phyloP scores from a whole-genome alignment of 2,888 invertebrate genomes.

The Drosophila recens region DNA sequence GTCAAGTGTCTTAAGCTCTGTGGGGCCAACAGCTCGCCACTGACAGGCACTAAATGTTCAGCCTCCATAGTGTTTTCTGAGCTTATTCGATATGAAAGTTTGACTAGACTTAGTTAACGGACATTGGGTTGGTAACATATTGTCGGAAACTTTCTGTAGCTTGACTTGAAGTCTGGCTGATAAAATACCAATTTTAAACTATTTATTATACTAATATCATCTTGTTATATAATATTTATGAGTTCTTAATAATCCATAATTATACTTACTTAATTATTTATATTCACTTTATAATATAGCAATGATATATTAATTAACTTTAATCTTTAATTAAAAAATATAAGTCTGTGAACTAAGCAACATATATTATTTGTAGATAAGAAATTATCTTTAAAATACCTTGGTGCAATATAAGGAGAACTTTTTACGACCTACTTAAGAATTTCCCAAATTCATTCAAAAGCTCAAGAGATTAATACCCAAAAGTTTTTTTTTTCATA shows the following conservation, averaged over 20 bases:
- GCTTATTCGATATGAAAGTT: conserved; percentile 42
- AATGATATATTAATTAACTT: too few relatives aligned
- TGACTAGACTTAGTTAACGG: conserved; percentile 7
- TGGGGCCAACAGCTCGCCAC: conserved; percentile 37
- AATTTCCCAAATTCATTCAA: neutral
- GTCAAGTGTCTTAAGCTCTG: conserved; percentile 70
- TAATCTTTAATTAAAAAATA: too few relatives aligned
- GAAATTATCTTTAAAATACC: too few relatives aligned
- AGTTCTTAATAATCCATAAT: too few relatives aligned
- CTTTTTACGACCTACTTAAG: neutral
- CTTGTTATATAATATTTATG: too few relatives aligned
- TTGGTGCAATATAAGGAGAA: too few relatives aligned
- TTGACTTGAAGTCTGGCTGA: neutral
- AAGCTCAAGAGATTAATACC: neutral
- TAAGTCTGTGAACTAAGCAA: too few relatives aligned
- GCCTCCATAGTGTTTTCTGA: conserved; percentile 27
- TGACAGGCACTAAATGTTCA: conserved; percentile 38
- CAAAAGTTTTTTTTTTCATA: too few relatives aligned
- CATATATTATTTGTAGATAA: too few relatives aligned
- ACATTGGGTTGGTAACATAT: conserved; percentile 14
- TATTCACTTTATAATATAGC: too few relatives aligned
- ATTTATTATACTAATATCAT: neutral
- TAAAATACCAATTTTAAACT: neutral
- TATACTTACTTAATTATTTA: too few relatives aligned
- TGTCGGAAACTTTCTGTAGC: conserved; percentile 22